Evolutionary conservation across 2,797 vertebrate genomes (phyloP), one percentile per base, ranked within the genome.

Genomic region (Falco berigora): DNA sequence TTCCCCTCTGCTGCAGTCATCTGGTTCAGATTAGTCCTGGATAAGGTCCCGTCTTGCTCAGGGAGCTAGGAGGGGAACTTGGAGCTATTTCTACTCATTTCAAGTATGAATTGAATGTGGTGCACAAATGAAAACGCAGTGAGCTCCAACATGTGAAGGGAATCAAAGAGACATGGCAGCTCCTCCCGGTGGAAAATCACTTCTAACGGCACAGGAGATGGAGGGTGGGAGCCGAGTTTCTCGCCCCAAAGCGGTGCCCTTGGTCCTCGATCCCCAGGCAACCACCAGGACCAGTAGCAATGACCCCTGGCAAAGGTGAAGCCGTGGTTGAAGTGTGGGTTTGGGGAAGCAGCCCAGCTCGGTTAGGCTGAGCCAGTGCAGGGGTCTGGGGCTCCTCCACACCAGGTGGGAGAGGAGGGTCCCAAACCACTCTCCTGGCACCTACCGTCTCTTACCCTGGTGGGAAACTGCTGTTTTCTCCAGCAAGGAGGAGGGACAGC

Each of bases 1-100:
- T 49, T 62, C 93, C 71, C 86, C 64, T 87, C 62, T 8, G 1
- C 47, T 34, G 64, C 71, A 21, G 4, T 28, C 97, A 97, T 94
- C 97, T 97, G 97, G 44, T 95, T 96, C 69, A 19, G 71, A 94
- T 97, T 96, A 97, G 66, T 19, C 73, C 72, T 83, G 93, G 92
- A 92, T 42, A 49, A 42, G 86, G 63, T 94, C 96, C 94, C 55
- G 2, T 6, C 78, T 46, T 75, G 85, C 52, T 42, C 79, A 32
- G 83, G 68, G 90, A 95, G 44, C 72, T 17, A 67, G 88, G 92
- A 95, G 93, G 91, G 42, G 92, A 77, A 28, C 55, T 16, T 17
- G 63, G 87, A 93, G 75, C 69, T 23, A 5, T 50, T 94, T 90
- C 59, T 8, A 21, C 87, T 92, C 58, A 4, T 82, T 55, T 44